Conservation (phyloP, 2,888 invertebrate species). For the Lasioglossum oenotherae region DNA sequence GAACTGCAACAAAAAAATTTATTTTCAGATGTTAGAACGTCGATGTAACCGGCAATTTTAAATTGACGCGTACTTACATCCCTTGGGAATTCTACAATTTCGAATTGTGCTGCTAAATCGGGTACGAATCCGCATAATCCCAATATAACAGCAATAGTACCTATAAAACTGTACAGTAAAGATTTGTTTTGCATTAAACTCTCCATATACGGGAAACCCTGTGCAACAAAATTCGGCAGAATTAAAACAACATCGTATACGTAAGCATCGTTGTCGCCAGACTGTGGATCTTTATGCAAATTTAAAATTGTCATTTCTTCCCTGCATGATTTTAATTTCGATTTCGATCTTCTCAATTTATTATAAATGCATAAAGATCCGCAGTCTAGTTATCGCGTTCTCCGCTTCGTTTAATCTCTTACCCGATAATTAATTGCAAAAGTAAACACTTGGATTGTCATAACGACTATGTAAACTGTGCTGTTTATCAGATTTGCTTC, state of each 20-base stretch:
- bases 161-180: constrained; percentile 94
- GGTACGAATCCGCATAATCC: constrained; percentile 93
- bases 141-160: constrained; percentile 93
- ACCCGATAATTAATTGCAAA: constrained; percentile 99
- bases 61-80: constrained; percentile 89
- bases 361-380: no score
- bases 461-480: constrained; percentile 98
- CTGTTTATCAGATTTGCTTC: constrained; percentile 98
- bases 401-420: constrained; percentile 65
- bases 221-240: constrained; percentile 73
- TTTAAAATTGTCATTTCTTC: no score
- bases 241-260: constrained; percentile 1
- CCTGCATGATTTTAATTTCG: no score
- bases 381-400: not conserved
- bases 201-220: constrained; percentile 99
- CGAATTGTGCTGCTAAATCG: constrained; percentile 94
- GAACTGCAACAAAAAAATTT: constrained; percentile 88
- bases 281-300: no score
- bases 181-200: constrained; percentile 96
- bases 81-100: constrained; percentile 96
- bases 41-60: constrained; percentile 33
- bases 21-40: not conserved
- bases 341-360: no score
- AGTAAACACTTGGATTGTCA: constrained; percentile 98
- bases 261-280: not conserved